phyloP scores from a whole-genome alignment of 2,113 vertebrate genomes.

The Oryzias javanicus region DNA sequence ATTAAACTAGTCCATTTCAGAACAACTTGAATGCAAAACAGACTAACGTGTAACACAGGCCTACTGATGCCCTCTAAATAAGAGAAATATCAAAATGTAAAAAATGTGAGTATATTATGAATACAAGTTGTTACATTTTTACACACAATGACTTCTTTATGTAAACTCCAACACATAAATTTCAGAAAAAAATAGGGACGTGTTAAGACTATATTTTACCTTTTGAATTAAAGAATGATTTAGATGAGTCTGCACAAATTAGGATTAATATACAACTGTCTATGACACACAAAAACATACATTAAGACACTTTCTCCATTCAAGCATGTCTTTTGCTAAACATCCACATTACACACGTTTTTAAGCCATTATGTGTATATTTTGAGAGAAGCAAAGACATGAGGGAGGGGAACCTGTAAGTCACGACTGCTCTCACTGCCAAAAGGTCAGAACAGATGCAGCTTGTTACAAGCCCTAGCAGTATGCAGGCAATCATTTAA shows the following conservation, averaged over 20 bases:
- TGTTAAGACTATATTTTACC: too few species aligned
- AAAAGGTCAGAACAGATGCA: not conserved
- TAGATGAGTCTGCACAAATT: constrained; percentile 21
- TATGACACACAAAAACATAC: constrained; percentile 24
- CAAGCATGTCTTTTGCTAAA: constrained; percentile 43
- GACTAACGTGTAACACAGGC: constrained; percentile 12
- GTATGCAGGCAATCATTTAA: not conserved
- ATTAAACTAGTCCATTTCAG: constrained; percentile 25
- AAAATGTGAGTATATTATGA: constrained; percentile 14
- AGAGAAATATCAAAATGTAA: constrained; percentile 22
- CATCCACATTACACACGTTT: constrained; percentile 25
- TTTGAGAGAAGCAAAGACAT: constrained; percentile 2
- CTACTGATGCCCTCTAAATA: not conserved
- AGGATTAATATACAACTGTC: not conserved
- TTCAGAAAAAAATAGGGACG: too few species aligned
- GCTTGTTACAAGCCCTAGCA: not conserved
- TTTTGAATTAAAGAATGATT: not conserved
- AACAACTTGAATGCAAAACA: constrained; percentile 40
- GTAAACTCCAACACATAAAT: too few species aligned
- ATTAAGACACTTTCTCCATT: constrained; percentile 27
- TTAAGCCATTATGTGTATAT: constrained; percentile 11
- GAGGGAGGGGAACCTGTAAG: not conserved
- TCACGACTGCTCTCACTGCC: too few species aligned
- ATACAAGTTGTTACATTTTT: constrained; percentile 27
- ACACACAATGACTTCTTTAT: constrained; percentile 7